Evolutionary conservation across 1,140 invertebrate genomes (phyloP), one percentile per base, ranked within the genome.

Genomic region (Arctopsyche grandis): DNA sequence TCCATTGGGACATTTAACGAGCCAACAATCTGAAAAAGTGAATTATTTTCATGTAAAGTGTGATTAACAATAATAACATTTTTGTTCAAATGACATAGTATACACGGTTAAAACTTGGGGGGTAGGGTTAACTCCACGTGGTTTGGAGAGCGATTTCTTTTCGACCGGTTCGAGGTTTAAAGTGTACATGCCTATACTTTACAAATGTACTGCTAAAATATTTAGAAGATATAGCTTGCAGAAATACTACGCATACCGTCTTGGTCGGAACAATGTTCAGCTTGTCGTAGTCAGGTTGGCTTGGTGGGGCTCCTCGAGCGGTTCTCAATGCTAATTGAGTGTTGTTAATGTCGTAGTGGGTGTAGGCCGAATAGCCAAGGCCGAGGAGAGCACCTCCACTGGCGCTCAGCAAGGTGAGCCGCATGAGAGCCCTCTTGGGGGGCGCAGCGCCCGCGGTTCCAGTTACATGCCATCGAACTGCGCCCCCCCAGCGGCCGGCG

Each of bases 1-100:
- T 98, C 93, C 63, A 99, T 88, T 5, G 63, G 63, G 75, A 91
- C 88, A 86, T 98, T 95, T 16, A 90, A 88, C 9, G 91, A 89
- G 85, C 89, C 92, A 7, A 90, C 82, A 74, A 94, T 87, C 91
- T 92, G 79, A 66, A 85, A 85, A 78, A 56, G 78, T 76, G 76
- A 58, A 24, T 66, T 14, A 38, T 22, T 19, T 52, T 22, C 4
- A 16, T 60, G 26, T 58, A 24, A 58, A 58, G 5, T 16, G 7
- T 75, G 14, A 52, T 16, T 9, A 22, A 52, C 5, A 16, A 63
- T 21, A 52, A 60, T 63, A 56, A 75, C 14, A 56, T 48, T n/a
- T 75, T 52, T 52, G 48, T 12, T 52, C 29, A 38, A 4, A 38
- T 7, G 7, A 38, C 1, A 38, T 38, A n/a, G n/a, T n/a, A n/a